Evolutionary conservation across 2,113 vertebrate species (phyloP).

Genomic region (Rhea americana): DNA sequence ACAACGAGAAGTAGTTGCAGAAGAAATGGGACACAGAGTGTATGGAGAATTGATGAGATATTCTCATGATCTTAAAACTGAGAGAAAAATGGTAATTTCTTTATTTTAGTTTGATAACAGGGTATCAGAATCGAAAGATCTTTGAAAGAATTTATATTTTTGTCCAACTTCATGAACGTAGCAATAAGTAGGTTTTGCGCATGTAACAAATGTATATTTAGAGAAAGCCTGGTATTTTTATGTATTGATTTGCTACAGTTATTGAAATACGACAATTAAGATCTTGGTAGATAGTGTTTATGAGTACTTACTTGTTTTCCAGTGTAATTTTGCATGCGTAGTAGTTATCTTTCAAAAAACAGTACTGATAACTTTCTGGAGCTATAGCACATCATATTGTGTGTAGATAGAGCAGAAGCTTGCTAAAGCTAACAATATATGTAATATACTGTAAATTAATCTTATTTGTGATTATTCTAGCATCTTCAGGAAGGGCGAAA

Average conservation of each 20-base stretch:
- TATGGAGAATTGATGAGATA: constrained; percentile 97
- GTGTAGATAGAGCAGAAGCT: not conserved
- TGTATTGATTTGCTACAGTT: not conserved
- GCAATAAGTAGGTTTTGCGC: not conserved
- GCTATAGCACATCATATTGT: not conserved
- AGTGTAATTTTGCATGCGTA: not conserved
- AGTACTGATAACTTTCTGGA: not conserved
- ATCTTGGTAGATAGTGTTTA: not conserved
- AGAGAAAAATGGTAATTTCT: constrained; percentile 93
- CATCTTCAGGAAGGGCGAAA: constrained; percentile 98
- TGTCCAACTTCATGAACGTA: not conserved
- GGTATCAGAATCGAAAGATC: not conserved
- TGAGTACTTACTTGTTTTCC: not conserved
- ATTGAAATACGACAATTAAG: not conserved
- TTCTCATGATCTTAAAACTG: constrained; percentile 92
- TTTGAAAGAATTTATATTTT: not conserved
- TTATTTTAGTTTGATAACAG: not conserved
- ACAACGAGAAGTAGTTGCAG: constrained; percentile 96
- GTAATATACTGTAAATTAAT: not conserved
- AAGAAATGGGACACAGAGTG: constrained; percentile 95
- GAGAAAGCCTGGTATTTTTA: not conserved
- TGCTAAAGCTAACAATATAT: not conserved
- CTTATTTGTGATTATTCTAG: constrained; percentile 72
- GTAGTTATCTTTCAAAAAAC: not conserved
- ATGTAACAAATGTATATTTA: not conserved